Evolutionary conservation across 2,113 vertebrate species (phyloP).

Genomic region (Amblyornis subalaris): DNA sequence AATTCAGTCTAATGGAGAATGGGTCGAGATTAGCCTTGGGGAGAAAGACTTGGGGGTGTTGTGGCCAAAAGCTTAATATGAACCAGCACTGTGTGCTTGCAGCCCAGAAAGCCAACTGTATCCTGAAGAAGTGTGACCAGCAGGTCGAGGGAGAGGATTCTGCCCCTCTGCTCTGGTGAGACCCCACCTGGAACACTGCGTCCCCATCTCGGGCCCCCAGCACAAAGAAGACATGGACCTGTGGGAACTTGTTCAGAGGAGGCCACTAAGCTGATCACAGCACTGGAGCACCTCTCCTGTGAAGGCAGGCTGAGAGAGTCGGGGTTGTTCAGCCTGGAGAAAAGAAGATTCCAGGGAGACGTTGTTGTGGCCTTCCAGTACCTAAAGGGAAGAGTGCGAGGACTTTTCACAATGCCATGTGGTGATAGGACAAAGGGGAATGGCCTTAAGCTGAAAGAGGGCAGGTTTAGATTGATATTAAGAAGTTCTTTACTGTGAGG

Average conservation of each 20-base stretch:
- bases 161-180: background rate
- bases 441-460: background rate
- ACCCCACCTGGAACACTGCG: background rate
- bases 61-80: background rate
- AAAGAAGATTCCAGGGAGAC: background rate
- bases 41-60: background rate
- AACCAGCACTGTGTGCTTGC: background rate
- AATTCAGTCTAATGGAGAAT: background rate
- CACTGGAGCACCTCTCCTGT: background rate
- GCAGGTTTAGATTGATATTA: background rate
- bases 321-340: background rate
- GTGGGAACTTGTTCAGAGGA: background rate
- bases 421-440: background rate
- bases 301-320: background rate
- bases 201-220: background rate
- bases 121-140: background rate
- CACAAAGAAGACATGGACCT: background rate
- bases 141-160: background rate
- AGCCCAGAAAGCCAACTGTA: background rate
- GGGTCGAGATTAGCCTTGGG: background rate
- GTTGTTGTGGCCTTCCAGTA: background rate
- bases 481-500: background rate
- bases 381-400: background rate
- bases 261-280: no score
- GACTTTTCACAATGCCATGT: background rate